Base-by-base conservation (phyloP, 2,888 invertebrate genomes). In the Incurvaria masculella region DNA sequence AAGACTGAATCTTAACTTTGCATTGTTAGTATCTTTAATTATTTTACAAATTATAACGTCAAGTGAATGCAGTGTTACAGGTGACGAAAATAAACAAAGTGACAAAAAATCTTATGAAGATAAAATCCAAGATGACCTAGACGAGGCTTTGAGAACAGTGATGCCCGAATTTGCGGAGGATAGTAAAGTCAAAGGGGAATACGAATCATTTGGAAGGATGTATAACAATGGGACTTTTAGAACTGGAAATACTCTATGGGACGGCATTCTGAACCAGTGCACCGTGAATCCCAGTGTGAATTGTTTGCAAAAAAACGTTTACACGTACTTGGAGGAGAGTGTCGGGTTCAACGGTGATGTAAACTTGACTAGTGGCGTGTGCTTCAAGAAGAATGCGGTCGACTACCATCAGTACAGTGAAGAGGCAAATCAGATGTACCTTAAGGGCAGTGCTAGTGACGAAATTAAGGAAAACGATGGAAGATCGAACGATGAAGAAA, bases 261-360 rank as follows among this genome's bases (percentile, higher is more conserved):
- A 84, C 56, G 84, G 84, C 50, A 80, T 92, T 52, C 75, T 90
- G 47, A 83, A 81, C 52, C 86, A 90, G 60, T 92, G 91, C 62
- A 81, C 81, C 42, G 73, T 71, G 11, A 75, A 80, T 46, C 85
- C 88, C 17, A 80, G 87, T 51, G 79, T 88, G 60, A 82, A 84
- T 54, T 92, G 92, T 63, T 85, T 92, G 48, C 88, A 89, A 59
- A 87, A 86, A 59, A 89, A 87, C 60, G 84, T 91, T 26, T 88
- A 87, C 60, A 72, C 80, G n/a, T 91, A 87, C 59, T 67, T 92
- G 52, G 84, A 87, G 55, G 79, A 82, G 23, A 84, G 84, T 21
- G 72, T 92, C 46, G 81, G 83, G 41, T 78, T 81, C 40, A 72
- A 74, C 20, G 83, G 82, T 59, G 87, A 89, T 62, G 75, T 88